Evolutionary conservation across 37 sponge, comb jelly and placozoan species (phyloP).

Genomic region (Ianthella basta): DNA sequence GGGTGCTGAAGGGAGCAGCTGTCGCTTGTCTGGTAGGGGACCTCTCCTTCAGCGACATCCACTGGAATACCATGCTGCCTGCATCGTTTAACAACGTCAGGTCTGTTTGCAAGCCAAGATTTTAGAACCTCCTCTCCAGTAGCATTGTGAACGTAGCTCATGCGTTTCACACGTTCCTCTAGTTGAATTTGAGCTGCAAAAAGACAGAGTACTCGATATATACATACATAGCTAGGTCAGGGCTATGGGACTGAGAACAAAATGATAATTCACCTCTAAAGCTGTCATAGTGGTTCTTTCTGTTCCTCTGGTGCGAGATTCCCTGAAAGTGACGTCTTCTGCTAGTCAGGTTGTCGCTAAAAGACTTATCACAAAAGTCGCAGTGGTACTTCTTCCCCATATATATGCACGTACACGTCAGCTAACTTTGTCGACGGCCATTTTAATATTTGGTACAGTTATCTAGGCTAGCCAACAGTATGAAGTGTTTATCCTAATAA

Average conservation of each 20-base stretch:
- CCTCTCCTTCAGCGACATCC: too few relatives aligned
- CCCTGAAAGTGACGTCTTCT: conserved; percentile 79
- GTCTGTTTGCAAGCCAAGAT: conserved; percentile 59
- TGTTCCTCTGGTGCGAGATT: conserved; percentile 62
- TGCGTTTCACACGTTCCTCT: neutral
- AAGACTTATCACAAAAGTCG: conserved; percentile 86
- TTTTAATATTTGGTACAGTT: neutral
- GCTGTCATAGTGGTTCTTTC: conserved; percentile 61
- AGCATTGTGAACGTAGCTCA: too few relatives aligned
- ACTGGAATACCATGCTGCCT: neutral
- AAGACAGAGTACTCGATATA: neutral
- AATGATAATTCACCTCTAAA: conserved; percentile 41
- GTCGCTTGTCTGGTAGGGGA: too few relatives aligned
- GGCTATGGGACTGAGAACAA: neutral
- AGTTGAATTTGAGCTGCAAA: neutral
- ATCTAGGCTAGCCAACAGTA: too few relatives aligned
- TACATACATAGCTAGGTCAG: neutral
- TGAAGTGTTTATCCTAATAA: neutral
- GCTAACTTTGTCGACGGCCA: neutral
- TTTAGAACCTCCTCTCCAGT: conserved; percentile 65
- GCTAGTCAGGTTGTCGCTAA: conserved; percentile 62
- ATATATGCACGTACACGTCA: neutral
- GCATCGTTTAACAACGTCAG: conserved; percentile 43
- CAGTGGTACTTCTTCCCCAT: conserved; percentile 87
- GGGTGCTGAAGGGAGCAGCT: too few relatives aligned